Evolutionary conservation across 2,113 vertebrate species (phyloP), one percentile per base, ranked within the genome.

Genomic region (Phycodurus eques): DNA sequence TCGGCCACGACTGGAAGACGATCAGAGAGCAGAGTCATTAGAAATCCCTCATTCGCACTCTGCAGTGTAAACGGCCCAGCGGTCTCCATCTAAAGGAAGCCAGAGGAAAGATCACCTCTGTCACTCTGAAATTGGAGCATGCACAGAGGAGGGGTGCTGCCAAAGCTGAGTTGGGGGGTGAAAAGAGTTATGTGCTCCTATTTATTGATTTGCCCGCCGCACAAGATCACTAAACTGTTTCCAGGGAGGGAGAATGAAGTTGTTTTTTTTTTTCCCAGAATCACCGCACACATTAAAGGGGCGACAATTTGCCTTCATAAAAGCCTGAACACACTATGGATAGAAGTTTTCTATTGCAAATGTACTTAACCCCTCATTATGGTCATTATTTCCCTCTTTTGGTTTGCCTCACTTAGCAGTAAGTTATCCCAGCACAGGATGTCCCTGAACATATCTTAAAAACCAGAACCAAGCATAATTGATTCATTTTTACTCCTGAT

Each of bases 21-120:
- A 84, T 76, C 85, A 84, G 83, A 82, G 82, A 75, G 82, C 81
- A 67, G 69, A 87, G 82, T 90, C 88, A 85, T 87, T 90, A 88
- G 82, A 88, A 89, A 90, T 88, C 85, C 82, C 82, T 91, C 90
- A 83, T 88, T 88, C 80, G 84, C 72, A 35, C 80, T 69, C 54
- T 73, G 33, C 59, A 76, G 81, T 82, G 82, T 81, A 87, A 89
- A 84, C 67, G 77, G 78, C 80, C 76, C 72, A 4, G 49, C 75
- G 83, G 88, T 86, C 85, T 87, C 84, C 77, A 63, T 76, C 83
- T 42, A 74, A 86, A 75, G 46, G 43, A 78, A 79, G 79, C 82
- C 72, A 53, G 81, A 81, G 80, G 84, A 89, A 81, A 83, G 79
- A 88, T 89, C 84, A 65, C 81, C 79, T 76, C 74, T 61, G 73